Conservation (phyloP, 2,797 vertebrate species). For the Myiotriccus ornatus region DNA sequence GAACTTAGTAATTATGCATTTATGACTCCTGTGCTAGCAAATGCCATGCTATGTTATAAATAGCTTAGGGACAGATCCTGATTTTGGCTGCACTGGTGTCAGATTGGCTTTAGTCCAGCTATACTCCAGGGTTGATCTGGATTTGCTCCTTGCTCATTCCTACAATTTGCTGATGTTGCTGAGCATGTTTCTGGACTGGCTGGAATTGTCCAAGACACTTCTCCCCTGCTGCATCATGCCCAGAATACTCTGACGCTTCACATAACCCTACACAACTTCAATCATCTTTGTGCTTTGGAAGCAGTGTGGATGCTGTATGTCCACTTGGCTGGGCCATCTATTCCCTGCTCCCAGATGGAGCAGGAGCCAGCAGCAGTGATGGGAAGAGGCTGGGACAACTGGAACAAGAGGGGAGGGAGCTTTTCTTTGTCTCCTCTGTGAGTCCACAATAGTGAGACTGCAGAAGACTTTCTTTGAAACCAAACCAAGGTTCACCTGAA, state of each 20-base stretch:
- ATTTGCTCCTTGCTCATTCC: not conserved
- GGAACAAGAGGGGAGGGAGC: not conserved
- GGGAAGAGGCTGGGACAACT: not conserved
- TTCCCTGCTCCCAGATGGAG: not conserved
- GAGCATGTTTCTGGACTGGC: not conserved
- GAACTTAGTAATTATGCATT: not conserved
- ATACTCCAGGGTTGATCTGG: not conserved
- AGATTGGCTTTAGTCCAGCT: not conserved
- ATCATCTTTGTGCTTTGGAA: not conserved
- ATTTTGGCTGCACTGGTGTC: not conserved
- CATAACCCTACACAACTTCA: not conserved
- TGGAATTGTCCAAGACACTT: not conserved
- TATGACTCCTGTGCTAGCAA: not conserved
- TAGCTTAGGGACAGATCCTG: not conserved
- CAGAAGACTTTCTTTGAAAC: not conserved
- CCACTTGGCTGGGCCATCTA: not conserved
- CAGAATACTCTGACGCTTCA: not conserved
- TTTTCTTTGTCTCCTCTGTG: not conserved
- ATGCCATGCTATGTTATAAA: not conserved
- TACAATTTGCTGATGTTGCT: not conserved
- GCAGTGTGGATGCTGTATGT: not conserved
- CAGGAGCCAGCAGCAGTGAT: fast-evolving
- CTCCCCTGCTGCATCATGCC: not conserved
- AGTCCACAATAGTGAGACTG: not conserved
- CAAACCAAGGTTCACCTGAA: not conserved